These are phyloP conservation scores for Glyphotaelius pellucidus DNA, from an alignment of 2,888 invertebrate species.

Conservation along the genomic window DNA sequence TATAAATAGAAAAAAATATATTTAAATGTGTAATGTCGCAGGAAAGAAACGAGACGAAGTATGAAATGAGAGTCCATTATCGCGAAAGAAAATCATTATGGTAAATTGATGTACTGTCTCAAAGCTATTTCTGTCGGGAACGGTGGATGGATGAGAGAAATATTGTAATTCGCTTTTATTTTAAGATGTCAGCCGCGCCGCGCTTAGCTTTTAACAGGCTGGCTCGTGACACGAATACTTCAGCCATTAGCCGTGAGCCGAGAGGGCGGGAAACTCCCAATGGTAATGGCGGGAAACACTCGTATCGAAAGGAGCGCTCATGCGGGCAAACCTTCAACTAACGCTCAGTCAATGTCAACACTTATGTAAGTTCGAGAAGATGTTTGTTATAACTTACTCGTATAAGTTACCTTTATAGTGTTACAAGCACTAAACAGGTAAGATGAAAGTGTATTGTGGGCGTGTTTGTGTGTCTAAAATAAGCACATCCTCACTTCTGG, in stretches of 20 bases:
- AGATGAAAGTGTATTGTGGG: too few species aligned
- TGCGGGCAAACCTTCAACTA: background rate
- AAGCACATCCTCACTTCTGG: too few species aligned
- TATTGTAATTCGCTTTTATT: slow-evolving; percentile 16
- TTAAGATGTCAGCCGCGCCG: background rate
- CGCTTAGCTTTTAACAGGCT: background rate
- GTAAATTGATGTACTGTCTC: background rate
- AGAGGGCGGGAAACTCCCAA: background rate
- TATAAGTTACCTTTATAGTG: background rate
- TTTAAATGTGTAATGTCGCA: too few species aligned
- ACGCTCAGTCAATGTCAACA: background rate
- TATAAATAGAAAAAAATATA: too few species aligned
- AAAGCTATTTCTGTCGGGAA: background rate
- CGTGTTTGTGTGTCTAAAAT: too few species aligned
- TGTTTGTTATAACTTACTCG: background rate
- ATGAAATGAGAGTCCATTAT: background rate
- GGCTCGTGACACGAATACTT: background rate
- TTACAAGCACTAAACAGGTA: too few species aligned
- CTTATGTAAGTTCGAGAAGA: background rate
- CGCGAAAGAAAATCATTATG: background rate
- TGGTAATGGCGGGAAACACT: background rate
- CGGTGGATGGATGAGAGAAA: background rate
- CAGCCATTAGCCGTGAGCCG: background rate
- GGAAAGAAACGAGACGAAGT: too few species aligned
- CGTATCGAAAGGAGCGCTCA: background rate